Percentiles rank a stretch among this genome's conserved stretches.
Conservation (phyloP, 2,888 invertebrate species). For the Brachypterus glaber region DNA sequence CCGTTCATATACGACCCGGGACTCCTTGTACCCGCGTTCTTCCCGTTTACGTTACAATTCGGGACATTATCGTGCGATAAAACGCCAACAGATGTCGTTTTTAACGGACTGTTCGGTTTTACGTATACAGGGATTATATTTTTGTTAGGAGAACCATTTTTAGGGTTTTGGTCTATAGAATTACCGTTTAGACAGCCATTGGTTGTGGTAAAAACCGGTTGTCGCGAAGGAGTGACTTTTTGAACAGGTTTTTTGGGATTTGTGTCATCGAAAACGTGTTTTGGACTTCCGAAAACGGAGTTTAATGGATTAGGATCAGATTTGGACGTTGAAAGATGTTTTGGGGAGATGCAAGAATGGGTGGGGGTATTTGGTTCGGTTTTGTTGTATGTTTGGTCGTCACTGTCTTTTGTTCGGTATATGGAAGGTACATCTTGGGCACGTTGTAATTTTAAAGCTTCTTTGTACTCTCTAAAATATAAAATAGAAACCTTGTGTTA, state of each 20-base stretch:
- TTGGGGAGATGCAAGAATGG: conserved; percentile 36
- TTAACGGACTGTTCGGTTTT: conserved; percentile 59
- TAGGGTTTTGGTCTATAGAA: conserved; percentile 3
- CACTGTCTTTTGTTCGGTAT: conserved; percentile 58
- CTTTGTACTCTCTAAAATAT: conserved; percentile 71
- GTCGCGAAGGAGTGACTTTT: conserved; percentile 71
- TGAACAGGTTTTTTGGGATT: conserved; percentile 55
- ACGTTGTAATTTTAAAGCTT: conserved; percentile 77
- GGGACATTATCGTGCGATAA: conserved; percentile 50
- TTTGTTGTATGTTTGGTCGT: conserved; percentile 47
- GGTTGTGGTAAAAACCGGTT: conserved; percentile 34
- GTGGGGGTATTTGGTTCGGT: conserved; percentile 44
- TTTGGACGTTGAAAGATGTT: conserved; percentile 39
- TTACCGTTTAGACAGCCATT: conserved; percentile 15
- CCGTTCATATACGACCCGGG: conserved; percentile 49
- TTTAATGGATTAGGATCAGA: conserved; percentile 44
- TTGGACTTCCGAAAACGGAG: conserved; percentile 43
- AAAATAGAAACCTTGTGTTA: background rate
- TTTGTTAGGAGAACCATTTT: conserved; percentile 2
- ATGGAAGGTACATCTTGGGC: conserved; percentile 63
- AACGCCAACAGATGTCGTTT: conserved; percentile 47
- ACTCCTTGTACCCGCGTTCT: conserved; percentile 38
- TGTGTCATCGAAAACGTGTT: conserved; percentile 49
- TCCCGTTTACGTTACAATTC: conserved; percentile 25
- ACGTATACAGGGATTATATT: conserved; percentile 44